phyloP scores from a whole-genome alignment of 2,797 vertebrate species.

The Balearica regulorum region DNA sequence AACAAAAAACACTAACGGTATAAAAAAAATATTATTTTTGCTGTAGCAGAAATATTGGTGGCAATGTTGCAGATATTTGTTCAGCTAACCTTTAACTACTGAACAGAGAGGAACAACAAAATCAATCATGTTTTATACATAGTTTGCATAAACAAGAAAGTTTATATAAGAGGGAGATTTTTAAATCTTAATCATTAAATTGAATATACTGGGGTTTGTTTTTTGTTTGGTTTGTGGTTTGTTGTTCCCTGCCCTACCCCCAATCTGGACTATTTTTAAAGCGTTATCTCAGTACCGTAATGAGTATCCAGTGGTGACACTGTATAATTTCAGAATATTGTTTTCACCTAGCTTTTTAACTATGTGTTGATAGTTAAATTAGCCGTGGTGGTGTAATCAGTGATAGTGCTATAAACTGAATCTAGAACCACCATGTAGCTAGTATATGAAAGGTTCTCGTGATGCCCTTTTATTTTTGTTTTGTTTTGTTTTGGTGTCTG shows the following conservation, averaged over 20 bases:
- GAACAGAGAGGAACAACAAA: background rate
- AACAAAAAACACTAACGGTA: background rate
- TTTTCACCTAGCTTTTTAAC: conserved; percentile 13
- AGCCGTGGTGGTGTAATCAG: conserved; percentile 28
- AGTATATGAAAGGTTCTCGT: background rate
- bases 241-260: too few species aligned
- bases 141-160: background rate
- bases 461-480: background rate
- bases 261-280: background rate
- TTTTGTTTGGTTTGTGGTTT: background rate
- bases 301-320: background rate
- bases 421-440: background rate
- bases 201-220: background rate
- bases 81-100: background rate
- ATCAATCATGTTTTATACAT: background rate
- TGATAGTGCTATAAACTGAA: background rate
- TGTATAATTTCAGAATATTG: conserved; percentile 4
- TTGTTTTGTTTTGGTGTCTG: background rate
- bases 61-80: background rate
- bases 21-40: background rate
- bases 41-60: background rate
- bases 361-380: conserved; percentile 8
- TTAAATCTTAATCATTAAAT: background rate
- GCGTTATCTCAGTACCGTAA: conserved; percentile 10
- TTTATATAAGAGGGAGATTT: background rate